Evolutionary conservation across 2,888 invertebrate genomes (phyloP), one percentile per base, ranked within the genome.

Genomic region (Aphelenchoides bicaudatus): DNA sequence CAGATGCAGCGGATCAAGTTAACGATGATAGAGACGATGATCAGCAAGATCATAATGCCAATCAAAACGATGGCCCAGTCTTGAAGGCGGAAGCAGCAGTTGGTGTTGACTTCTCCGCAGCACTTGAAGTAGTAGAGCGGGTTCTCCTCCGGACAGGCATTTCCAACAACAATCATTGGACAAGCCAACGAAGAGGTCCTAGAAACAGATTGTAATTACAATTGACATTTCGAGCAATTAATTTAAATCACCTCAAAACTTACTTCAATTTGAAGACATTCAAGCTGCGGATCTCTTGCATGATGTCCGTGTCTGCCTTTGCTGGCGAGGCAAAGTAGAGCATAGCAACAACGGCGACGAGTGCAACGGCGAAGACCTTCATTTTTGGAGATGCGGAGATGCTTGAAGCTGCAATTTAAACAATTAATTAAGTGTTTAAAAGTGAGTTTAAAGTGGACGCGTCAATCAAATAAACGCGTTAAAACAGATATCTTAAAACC

Each of bases 41-140:
- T 66, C 62, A 66, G 60, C 39, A 68, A 52, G 47, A 70, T 61
- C 43, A 73, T 52, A 46, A 73, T 51, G 37, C 63, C 62, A 39
- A 73, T 59, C 25, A 74, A 55, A 23, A 66, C 66, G 53, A 66
- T 58, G 21, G 67, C 70, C 73, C 73, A 73, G 37, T 73, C 73
- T 65, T 73, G 71, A 50, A 72, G 67, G 30, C 69, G 62, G 66
- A 72, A 69, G 59, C 71, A 73, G 56, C 73, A 73, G 50, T 61
- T 63, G 43, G 62, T 53, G 48, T 70, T 59, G 21, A 67, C 38
- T 16, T 66, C 62, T 46, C 73, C 73, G 50, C 73, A 73, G 54
- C 73, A 73, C 43, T 65, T 62, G 65, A 74, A 74, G 56, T 71
- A 70, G 65, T 65, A 73, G 39, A 73, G 56, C 23, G 68, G 63